Evolutionary conservation across 2,888 invertebrate species (phyloP).

Genomic region (Camponotus fellah): DNA sequence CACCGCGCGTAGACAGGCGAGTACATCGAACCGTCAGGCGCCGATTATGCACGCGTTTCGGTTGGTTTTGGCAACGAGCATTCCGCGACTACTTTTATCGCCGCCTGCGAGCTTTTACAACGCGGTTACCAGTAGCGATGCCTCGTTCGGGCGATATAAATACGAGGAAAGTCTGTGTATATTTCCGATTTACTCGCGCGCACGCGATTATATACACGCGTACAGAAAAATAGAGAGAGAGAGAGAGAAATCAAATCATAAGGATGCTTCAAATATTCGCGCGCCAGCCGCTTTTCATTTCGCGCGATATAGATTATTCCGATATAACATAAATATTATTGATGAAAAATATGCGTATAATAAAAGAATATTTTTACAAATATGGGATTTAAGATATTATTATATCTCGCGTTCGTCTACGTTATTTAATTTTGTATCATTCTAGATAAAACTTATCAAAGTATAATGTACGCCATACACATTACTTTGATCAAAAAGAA

Average conservation of each 20-base stretch:
- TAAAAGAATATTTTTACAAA: neutral
- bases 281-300: neutral
- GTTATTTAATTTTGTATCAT: neutral
- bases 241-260: constrained; percentile 12
- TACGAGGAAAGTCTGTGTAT: neutral
- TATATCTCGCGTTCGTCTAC: neutral
- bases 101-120: constrained; percentile 24
- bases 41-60: constrained; percentile 35
- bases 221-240: neutral
- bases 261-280: neutral
- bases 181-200: constrained; percentile 13
- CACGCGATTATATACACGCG: neutral
- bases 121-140: constrained; percentile 14
- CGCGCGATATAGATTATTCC: neutral
- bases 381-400: neutral
- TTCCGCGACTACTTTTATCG: constrained; percentile 5
- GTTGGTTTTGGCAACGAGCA: constrained; percentile 40
- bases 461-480: constrained; percentile 28
- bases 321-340: neutral
- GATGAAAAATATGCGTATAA: neutral
- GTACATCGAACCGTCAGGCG: constrained; percentile 43
- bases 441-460: constrained; percentile 46
- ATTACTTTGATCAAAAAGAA: constrained; percentile 51
- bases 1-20: constrained; percentile 32
- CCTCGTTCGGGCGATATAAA: neutral